These are phyloP conservation scores for Drosophila bifasciata DNA, from an alignment of 1,140 invertebrate genomes.

Conservation along the genomic window DNA sequence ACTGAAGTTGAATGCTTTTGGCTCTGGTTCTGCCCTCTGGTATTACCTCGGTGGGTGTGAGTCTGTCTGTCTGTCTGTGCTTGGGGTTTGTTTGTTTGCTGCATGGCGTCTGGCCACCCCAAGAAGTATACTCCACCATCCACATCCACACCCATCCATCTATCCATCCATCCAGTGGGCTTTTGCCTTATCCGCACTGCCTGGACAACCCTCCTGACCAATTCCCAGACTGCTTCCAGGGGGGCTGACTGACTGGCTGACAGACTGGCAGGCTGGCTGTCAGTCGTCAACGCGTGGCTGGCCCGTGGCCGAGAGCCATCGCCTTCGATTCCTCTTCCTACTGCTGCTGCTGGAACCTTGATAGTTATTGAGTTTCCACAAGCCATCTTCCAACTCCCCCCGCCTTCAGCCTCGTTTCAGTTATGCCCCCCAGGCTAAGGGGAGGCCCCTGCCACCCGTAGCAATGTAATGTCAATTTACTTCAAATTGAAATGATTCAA, in stretches of 20 bases:
- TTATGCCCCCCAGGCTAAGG: conserved; percentile 6
- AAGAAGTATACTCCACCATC: no score
- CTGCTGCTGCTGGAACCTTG: conserved; percentile 42
- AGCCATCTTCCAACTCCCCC: conserved; percentile 19
- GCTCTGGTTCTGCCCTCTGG: no score
- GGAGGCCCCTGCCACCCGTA: conserved; percentile 42
- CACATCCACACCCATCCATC: no score
- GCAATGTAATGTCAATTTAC: conserved; percentile 77
- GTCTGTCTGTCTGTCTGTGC: no score
- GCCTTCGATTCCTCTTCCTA: conserved; percentile 60
- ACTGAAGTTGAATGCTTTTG: no score
- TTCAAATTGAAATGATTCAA: conserved; percentile 78
- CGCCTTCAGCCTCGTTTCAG: conserved; percentile 20
- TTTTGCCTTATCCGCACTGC: no score
- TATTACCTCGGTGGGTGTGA: no score
- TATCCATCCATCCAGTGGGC: no score
- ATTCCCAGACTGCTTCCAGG: conserved; percentile 42
- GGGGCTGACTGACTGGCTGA: conserved; percentile 5
- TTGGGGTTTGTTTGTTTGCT: no score
- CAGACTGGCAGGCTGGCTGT: conserved; percentile 45
- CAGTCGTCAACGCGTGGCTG: conserved; percentile 50
- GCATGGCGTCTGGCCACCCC: no score
- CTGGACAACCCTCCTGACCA: conserved; percentile 2
- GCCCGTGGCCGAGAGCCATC: conserved; percentile 54
- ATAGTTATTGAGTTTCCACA: conserved; percentile 69